Evolutionary conservation across 64 coral and sea anemone genomes (phyloP).

Genomic region (Stylophora pistillata): DNA sequence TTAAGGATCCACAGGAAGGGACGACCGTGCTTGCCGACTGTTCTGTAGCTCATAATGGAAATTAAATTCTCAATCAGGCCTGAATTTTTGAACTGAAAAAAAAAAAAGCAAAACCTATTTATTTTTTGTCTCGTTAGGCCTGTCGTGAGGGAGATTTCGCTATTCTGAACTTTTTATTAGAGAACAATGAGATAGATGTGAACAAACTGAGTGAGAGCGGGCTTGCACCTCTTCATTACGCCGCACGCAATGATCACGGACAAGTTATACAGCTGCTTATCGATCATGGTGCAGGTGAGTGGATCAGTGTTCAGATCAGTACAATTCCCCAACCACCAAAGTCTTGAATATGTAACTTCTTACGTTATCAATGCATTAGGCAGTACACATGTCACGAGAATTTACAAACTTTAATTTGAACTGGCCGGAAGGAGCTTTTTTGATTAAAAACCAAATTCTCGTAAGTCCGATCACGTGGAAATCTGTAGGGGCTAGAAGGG

Average conservation of each 20-base stretch:
- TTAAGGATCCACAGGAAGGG: too few species aligned
- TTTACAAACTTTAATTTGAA: too few species aligned
- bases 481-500: too few species aligned
- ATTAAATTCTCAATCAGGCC: neutral
- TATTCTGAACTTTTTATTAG: neutral
- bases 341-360: too few species aligned
- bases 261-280: constrained; percentile 42
- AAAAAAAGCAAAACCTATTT: neutral
- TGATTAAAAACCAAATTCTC: too few species aligned
- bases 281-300: constrained; percentile 43
- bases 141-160: constrained; percentile 31
- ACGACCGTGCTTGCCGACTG: too few species aligned
- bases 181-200: neutral
- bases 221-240: constrained; percentile 45
- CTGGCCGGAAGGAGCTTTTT: too few species aligned
- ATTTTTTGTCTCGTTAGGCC: neutral
- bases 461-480: too few species aligned
- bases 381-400: too few species aligned
- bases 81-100: neutral
- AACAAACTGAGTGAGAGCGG: constrained; percentile 11
- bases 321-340: too few species aligned
- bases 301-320: neutral
- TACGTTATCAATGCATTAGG: too few species aligned
- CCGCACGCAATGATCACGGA: constrained; percentile 19
- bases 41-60: too few species aligned